Conservation (phyloP, 2,888 invertebrate species). For the Selenia dentaria region DNA sequence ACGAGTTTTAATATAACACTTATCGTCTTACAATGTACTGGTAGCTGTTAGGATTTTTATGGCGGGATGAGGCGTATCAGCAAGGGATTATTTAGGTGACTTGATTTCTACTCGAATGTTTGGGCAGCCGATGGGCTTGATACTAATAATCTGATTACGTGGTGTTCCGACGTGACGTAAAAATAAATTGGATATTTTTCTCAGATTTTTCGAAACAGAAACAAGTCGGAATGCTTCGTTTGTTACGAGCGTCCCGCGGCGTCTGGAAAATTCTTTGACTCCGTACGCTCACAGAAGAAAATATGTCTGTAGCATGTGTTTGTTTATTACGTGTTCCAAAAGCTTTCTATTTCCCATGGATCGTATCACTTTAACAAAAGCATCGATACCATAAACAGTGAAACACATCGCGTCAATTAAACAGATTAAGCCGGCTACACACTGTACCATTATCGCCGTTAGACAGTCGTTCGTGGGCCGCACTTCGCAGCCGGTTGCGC, state of each 20-base stretch:
- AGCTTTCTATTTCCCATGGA: neutral
- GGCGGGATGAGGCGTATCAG: slow-evolving; percentile 24
- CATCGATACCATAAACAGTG: slow-evolving; percentile 15
- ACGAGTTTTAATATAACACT: slow-evolving; percentile 45
- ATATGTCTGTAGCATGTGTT: too few relatives aligned
- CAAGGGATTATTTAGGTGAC: slow-evolving; percentile 15
- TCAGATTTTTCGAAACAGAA: too few relatives aligned
- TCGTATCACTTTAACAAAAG: slow-evolving; percentile 9
- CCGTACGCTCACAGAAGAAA: too few relatives aligned
- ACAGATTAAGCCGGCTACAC: slow-evolving; percentile 27
- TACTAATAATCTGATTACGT: neutral
- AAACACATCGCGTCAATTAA: slow-evolving; percentile 23
- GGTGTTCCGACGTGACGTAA: neutral
- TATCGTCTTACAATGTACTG: slow-evolving; percentile 39
- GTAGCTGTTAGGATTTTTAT: slow-evolving; percentile 43
- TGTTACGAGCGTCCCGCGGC: too few relatives aligned
- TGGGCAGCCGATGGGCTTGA: neutral
- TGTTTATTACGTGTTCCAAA: too few relatives aligned
- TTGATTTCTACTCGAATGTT: slow-evolving; percentile 14
- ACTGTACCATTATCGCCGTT: slow-evolving; percentile 32
- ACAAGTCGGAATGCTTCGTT: too few relatives aligned
- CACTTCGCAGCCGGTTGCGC: slow-evolving; percentile 21
- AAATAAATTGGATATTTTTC: too few relatives aligned
- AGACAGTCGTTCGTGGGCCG: slow-evolving; percentile 27
- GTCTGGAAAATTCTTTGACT: too few relatives aligned